Evolutionary conservation across 1,140 invertebrate species (phyloP).

Genomic region (Diuraphis noxia): DNA sequence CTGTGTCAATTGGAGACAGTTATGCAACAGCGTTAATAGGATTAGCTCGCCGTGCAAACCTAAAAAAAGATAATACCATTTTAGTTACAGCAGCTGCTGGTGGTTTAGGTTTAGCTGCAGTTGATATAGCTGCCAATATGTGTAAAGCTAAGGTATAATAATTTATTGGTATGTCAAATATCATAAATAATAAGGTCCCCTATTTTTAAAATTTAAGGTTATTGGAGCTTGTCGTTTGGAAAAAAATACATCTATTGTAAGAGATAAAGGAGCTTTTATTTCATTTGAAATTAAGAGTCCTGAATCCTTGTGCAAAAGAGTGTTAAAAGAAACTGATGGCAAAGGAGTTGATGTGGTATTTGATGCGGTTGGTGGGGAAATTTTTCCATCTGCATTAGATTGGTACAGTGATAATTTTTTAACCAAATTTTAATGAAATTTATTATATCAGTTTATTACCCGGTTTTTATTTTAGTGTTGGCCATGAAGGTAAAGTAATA

Average conservation of each 20-base stretch:
- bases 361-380: conserved; percentile 66
- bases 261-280: conserved; percentile 67
- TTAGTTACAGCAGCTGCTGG: conserved; percentile 67
- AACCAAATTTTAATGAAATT: not conserved
- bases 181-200: not conserved
- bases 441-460: not conserved
- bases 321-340: conserved; percentile 63
- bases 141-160: conserved; percentile 64
- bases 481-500: conserved; percentile 64
- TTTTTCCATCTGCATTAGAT: conserved; percentile 64
- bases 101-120: conserved; percentile 66
- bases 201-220: conserved; percentile 61
- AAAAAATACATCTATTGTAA: conserved; percentile 63
- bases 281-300: conserved; percentile 64
- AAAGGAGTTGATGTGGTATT: conserved; percentile 66
- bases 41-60: conserved; percentile 63
- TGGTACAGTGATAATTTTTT: conserved; percentile 60
- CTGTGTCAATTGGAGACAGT: conserved; percentile 64
- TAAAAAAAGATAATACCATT: conserved; percentile 64
- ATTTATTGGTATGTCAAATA: not conserved
- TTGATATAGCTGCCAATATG: conserved; percentile 68
- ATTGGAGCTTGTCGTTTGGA: conserved; percentile 67
- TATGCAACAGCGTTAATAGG: conserved; percentile 67
- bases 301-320: conserved; percentile 58
- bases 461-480: conserved; percentile 60